phyloP scores from a whole-genome alignment of 2,888 invertebrate genomes.

The Cheilosia impressa region DNA sequence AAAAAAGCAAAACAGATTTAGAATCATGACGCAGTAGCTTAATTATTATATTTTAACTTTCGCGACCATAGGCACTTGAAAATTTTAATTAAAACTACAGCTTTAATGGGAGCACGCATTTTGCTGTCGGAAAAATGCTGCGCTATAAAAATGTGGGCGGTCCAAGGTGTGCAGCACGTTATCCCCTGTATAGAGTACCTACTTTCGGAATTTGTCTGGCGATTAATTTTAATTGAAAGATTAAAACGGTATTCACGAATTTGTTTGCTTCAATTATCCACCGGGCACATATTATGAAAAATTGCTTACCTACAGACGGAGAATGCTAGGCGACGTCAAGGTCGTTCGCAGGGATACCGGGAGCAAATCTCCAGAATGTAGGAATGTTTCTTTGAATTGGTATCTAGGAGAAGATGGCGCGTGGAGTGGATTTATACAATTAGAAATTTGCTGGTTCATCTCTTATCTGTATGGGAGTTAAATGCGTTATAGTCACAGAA shows the following conservation, averaged over 20 bases:
- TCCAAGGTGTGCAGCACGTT: not conserved
- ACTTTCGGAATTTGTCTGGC: not conserved
- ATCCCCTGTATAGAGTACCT: not conserved
- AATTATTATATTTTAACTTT: conserved; percentile 42
- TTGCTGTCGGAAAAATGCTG: not conserved
- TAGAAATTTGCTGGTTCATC: too few species aligned
- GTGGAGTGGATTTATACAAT: too few species aligned
- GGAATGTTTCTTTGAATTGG: too few species aligned
- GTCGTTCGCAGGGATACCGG: too few species aligned
- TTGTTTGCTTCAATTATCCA: not conserved
- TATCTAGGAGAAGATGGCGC: too few species aligned
- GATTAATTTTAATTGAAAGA: not conserved
- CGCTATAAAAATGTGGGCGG: not conserved
- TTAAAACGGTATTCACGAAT: not conserved
- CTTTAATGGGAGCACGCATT: not conserved
- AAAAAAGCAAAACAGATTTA: conserved; percentile 20
- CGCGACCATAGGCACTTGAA: not conserved
- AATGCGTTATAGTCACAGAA: too few species aligned
- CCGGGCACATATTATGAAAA: too few species aligned
- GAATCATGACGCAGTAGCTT: conserved; percentile 30
- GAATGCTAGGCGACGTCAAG: too few species aligned
- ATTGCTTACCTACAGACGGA: too few species aligned
- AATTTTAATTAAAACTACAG: conserved; percentile 2
- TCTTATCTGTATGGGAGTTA: too few species aligned
- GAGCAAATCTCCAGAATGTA: too few species aligned